Base-by-base conservation (phyloP, 2,113 vertebrate genomes). In the Cacatua alba region DNA sequence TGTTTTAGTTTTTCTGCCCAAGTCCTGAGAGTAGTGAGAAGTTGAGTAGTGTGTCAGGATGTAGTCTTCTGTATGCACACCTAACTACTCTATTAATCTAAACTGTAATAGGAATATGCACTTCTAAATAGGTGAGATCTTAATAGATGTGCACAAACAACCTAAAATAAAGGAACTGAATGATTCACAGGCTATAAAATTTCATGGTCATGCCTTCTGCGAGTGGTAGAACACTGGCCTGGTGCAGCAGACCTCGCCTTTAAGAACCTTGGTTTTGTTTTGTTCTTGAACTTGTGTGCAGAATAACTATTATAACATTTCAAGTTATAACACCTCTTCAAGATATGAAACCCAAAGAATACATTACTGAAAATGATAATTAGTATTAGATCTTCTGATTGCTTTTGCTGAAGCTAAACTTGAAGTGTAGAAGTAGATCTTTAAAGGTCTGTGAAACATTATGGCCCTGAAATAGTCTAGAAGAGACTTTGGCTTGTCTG, bases 61-160 rank as follows among this genome's bases (percentile, higher is more conserved):
- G 21, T 33, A 35, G 28, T 41, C 24, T 76, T 8, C 39, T 29
- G 9, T 15, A 26, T 35, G 5, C 9, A 49, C 0, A 0, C 19
- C 7, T 63, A 43, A 37, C 25, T 72, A 46, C 12, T 84, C 5
- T 41, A 10, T 87, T 26, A 37, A 49, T 68, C 21, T 28, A 55
- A 43, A 68, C 11, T 31, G 2, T 15, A 19, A 13, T 13, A 64
- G 24, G 28, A 39, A 31, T 19, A 31, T 9, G 17, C n/a, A 14
- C 20, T 46, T 77, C 13, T 63, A 35, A 37, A 19, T 12, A 59
- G 26, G 15, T 44, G 7, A 49, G 49, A 43, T 63, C 17, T 31
- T 26, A 63, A 52, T 26, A 51, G 15, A 14, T 52, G 18, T 46
- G 19, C 8, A 29, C 10, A 23, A 57, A n/a, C 21, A 67, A 37